Evolutionary conservation across 2,888 invertebrate species (phyloP).

Genomic region (Eupeodes luniger): DNA sequence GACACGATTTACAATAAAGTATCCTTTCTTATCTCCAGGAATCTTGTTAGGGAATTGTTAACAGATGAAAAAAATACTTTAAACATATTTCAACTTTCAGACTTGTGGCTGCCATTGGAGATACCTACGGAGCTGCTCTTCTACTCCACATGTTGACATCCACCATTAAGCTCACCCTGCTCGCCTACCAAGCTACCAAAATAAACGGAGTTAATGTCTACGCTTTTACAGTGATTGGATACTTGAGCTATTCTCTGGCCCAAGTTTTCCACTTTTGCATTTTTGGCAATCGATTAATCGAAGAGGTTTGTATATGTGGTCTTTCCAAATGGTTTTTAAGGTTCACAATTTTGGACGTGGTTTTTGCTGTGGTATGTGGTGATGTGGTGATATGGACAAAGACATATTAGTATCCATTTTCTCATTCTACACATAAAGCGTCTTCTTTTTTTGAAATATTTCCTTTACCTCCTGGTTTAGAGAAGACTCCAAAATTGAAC

Average conservation of each 20-base stretch:
- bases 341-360: background rate
- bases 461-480: background rate
- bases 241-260: conserved; percentile 91
- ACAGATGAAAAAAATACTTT: conserved; percentile 2
- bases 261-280: conserved; percentile 95
- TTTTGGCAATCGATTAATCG: conserved; percentile 93
- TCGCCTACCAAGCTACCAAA: conserved; percentile 95
- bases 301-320: conserved; percentile 87
- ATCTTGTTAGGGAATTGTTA: conserved; percentile 27
- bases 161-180: conserved; percentile 91
- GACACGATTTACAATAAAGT: conserved; percentile 4
- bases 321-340: background rate
- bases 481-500: conserved; percentile 25
- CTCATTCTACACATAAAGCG: background rate
- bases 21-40: conserved; percentile 9
- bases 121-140: conserved; percentile 93
- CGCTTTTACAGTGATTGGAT: conserved; percentile 91
- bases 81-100: conserved; percentile 83
- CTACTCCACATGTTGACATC: conserved; percentile 93
- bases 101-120: conserved; percentile 92
- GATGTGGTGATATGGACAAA: background rate
- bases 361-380: background rate
- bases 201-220: conserved; percentile 91
- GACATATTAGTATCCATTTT: conserved; percentile 18
- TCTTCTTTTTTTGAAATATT: background rate